Conservation (phyloP, 2,888 invertebrate genomes). For the Noctua fimbriata region DNA sequence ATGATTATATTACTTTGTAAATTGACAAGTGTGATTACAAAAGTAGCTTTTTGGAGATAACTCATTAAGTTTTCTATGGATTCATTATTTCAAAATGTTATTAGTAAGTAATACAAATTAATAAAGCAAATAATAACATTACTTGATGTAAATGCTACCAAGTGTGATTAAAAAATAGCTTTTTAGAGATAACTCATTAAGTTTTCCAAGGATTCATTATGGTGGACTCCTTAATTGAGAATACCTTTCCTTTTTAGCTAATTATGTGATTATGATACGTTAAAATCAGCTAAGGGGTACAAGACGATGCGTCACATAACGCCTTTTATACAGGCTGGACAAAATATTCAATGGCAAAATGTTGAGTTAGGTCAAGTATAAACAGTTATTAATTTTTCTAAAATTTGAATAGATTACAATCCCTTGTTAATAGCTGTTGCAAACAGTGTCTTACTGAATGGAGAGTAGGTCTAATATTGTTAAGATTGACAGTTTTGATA, state of each 20-base stretch:
- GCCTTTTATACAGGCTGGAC: not conserved
- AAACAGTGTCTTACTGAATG: not conserved
- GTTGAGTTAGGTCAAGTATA: not conserved
- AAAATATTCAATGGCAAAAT: not conserved
- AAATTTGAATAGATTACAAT: not conserved
- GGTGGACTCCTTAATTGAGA: not conserved
- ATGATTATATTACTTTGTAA: constrained; percentile 1
- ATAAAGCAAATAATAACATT: not conserved
- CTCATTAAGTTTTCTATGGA: no score
- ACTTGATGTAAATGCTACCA: not conserved
- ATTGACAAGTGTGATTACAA: no score
- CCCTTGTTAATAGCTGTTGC: not conserved
- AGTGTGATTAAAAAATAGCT: not conserved
- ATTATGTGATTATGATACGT: not conserved
- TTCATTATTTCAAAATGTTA: no score
- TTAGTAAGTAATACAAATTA: no score
- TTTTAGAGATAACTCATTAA: constrained; percentile 27
- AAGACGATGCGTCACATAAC: not conserved
- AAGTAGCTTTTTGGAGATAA: no score
- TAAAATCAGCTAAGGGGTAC: not conserved
- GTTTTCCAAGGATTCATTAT: constrained; percentile 10
- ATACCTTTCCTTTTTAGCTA: constrained; percentile 4
- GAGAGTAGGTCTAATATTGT: not conserved
- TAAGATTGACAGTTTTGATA: not conserved
- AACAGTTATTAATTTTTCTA: not conserved